Evolutionary conservation across 1,140 invertebrate genomes (phyloP).

Genomic region (Apis cerana): DNA sequence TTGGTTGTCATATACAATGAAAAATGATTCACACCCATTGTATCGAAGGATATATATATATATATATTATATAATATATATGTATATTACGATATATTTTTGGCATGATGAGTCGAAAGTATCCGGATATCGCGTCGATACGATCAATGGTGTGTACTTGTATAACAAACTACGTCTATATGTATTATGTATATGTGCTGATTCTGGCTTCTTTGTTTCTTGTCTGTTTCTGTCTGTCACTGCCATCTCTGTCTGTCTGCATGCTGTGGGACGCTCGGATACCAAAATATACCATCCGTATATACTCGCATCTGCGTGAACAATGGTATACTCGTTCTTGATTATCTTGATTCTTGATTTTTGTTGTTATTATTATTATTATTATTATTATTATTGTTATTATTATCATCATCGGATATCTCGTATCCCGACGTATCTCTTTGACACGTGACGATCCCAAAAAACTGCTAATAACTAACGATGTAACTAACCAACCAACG

Average conservation of each 20-base stretch:
- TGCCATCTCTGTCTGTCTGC: slow-evolving; percentile 81
- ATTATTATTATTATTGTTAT: too few relatives aligned
- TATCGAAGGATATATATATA: neutral
- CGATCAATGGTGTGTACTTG: neutral
- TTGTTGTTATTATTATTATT: too few relatives aligned
- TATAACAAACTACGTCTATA: slow-evolving; percentile 30
- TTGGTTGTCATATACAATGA: neutral
- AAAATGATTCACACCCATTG: neutral
- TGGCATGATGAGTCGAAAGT: neutral
- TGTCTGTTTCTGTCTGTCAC: slow-evolving; percentile 81
- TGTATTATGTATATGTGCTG: slow-evolving; percentile 71
- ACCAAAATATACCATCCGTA: slow-evolving; percentile 70
- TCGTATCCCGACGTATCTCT: neutral
- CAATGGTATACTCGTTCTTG: slow-evolving; percentile 47
- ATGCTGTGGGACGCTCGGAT: slow-evolving; percentile 80
- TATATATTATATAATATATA: too few relatives aligned
- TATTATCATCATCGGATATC: too few relatives aligned
- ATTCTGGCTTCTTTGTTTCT: slow-evolving; percentile 80
- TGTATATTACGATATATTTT: too few relatives aligned
- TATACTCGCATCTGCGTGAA: slow-evolving; percentile 62
- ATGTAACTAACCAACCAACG: slow-evolving; percentile 49
- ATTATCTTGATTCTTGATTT: neutral
- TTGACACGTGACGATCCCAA: slow-evolving; percentile 26
- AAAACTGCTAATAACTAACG: slow-evolving; percentile 4
- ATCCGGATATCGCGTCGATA: neutral